Evolutionary conservation across 2,888 invertebrate species (phyloP).

Genomic region (Dorcus hopei): DNA sequence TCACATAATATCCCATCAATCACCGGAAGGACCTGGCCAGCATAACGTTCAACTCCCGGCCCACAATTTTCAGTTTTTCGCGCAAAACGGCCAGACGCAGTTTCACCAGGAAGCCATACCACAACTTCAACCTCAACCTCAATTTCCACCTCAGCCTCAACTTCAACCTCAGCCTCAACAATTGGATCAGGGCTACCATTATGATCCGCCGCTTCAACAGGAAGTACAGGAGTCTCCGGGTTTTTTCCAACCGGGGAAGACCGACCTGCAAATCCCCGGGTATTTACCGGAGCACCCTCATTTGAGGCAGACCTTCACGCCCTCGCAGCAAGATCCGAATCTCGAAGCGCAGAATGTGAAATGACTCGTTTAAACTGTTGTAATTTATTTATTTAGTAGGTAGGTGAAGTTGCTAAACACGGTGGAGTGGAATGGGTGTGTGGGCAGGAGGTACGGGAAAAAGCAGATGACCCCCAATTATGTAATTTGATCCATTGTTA

Average conservation of each 20-base stretch:
- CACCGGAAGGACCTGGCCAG: neutral
- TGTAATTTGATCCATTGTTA: too few relatives aligned
- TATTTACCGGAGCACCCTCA: slow-evolving; percentile 19
- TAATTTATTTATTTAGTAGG: too few relatives aligned
- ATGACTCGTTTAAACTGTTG: neutral
- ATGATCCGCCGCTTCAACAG: neutral
- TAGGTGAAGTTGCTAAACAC: too few relatives aligned
- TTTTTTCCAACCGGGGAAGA: slow-evolving; percentile 14
- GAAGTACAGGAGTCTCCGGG: slow-evolving; percentile 6
- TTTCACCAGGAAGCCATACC: neutral
- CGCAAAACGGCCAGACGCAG: neutral
- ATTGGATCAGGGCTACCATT: neutral
- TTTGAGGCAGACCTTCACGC: neutral
- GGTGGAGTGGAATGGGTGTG: too few relatives aligned
- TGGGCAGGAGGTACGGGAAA: too few relatives aligned
- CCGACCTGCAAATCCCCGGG: slow-evolving; percentile 17
- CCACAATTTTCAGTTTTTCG: neutral
- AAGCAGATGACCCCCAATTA: too few relatives aligned
- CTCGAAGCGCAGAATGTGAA: neutral
- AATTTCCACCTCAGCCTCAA: neutral
- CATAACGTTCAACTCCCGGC: neutral
- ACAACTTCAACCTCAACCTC: neutral
- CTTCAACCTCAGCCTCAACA: neutral
- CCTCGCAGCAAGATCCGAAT: neutral
- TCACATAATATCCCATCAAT: neutral